A percentile compares a stretch with the other conserved stretches of the same genome.
Conservation (phyloP, 2,113 vertebrate genomes). For the Eulemur macaco region DNA sequence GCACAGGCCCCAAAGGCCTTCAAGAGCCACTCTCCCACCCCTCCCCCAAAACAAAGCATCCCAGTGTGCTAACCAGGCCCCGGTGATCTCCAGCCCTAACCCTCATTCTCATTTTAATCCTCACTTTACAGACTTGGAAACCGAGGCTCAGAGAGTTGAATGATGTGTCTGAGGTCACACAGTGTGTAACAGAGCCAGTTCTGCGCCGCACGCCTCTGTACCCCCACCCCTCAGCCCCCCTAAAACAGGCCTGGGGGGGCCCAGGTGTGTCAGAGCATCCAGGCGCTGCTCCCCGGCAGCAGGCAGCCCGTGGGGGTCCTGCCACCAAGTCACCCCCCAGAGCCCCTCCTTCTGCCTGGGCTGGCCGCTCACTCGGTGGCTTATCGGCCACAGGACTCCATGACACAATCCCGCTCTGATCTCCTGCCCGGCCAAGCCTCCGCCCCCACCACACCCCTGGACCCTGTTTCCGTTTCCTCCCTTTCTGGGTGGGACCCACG, state of each 20-base stretch:
- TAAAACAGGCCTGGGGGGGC: not conserved
- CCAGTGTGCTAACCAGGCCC: not conserved
- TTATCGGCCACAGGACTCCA: slow-evolving; percentile 62
- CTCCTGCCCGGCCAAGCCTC: slow-evolving; percentile 62
- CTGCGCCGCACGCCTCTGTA: fast-evolving
- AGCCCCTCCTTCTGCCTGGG: not conserved
- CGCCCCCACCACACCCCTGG: slow-evolving; percentile 49
- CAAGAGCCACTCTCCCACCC: not conserved
- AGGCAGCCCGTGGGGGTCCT: not conserved
- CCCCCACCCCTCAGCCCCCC: not conserved
- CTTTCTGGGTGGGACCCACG: slow-evolving; percentile 34
- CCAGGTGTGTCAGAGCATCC: not conserved
- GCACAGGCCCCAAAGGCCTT: not conserved
- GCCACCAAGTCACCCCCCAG: not conserved
- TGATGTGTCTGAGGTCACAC: not conserved
- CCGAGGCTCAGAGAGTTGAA: not conserved
- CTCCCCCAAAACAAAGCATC: not conserved
- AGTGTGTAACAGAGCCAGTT: not conserved
- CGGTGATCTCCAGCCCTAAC: not conserved
- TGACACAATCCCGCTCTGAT: slow-evolving; percentile 71
- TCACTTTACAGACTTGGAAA: not conserved
- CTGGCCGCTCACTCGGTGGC: not conserved
- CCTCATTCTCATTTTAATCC: not conserved
- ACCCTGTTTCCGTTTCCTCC: slow-evolving; percentile 66
- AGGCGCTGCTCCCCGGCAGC: not conserved